These are phyloP conservation scores for Seladonia tumulorum DNA, from an alignment of 2,888 invertebrate genomes.

Conservation along the genomic window DNA sequence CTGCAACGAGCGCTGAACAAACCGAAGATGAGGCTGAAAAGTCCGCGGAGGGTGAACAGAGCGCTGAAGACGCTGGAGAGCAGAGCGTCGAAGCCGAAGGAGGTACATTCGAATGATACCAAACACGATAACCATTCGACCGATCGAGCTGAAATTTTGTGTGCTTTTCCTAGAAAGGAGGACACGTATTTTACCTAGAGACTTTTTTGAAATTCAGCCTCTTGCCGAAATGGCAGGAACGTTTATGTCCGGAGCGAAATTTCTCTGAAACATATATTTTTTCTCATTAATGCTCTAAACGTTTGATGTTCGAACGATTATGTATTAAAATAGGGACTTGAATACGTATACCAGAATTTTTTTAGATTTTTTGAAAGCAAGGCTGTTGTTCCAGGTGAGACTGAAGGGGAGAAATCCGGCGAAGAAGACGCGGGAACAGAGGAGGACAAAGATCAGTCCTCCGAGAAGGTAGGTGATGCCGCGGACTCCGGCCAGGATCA, in stretches of 20 bases:
- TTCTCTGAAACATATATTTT: neutral
- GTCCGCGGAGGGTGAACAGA: constrained; percentile 56
- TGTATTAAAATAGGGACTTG: too few relatives aligned
- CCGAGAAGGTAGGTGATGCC: constrained; percentile 55
- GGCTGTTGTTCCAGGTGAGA: constrained; percentile 22
- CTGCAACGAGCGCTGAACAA: constrained; percentile 56
- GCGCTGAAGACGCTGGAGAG: constrained; percentile 64
- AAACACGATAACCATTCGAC: too few relatives aligned
- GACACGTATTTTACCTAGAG: too few relatives aligned
- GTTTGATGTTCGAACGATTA: too few relatives aligned
- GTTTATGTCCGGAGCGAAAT: too few relatives aligned
- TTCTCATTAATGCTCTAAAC: neutral
- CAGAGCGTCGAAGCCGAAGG: constrained; percentile 45
- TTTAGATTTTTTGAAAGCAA: too few relatives aligned
- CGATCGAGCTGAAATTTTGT: too few relatives aligned
- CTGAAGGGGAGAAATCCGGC: constrained; percentile 39
- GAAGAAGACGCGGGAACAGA: constrained; percentile 55
- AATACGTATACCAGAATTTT: too few relatives aligned
- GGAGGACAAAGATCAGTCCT: constrained; percentile 60
- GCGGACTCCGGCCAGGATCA: constrained; percentile 20
- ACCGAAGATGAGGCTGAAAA: constrained; percentile 56
- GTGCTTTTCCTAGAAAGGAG: too few relatives aligned
- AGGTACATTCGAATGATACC: constrained; percentile 23
- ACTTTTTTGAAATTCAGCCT: too few relatives aligned
- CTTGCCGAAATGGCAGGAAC: too few relatives aligned